Conservation (phyloP, 2,888 invertebrate species). For the Polydrusus cervinus region DNA sequence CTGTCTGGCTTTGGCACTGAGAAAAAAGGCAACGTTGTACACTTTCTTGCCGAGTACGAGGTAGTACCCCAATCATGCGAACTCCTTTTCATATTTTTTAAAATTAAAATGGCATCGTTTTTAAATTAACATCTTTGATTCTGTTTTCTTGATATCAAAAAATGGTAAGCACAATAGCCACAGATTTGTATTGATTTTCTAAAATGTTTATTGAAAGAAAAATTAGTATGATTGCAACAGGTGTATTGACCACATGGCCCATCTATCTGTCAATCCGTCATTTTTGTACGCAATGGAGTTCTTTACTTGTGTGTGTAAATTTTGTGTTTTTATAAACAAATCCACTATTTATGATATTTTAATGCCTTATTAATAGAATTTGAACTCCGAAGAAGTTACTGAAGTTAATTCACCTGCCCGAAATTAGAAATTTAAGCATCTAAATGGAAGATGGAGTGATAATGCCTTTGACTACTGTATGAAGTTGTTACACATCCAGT, state of each 20-base stretch:
- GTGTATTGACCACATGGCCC: constrained; percentile 27
- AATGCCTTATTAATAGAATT: constrained; percentile 15
- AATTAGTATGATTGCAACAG: constrained; percentile 17
- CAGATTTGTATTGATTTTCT: constrained; percentile 9
- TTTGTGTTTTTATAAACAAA: constrained; percentile 57
- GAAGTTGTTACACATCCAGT: constrained; percentile 62
- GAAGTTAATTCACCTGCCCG: not conserved
- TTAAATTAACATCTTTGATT: too few species aligned
- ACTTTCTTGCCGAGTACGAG: constrained; percentile 39
- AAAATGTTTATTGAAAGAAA: not conserved
- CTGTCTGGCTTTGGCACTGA: too few species aligned
- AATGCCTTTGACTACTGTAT: constrained; percentile 61
- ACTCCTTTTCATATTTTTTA: not conserved
- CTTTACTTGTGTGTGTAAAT: constrained; percentile 51
- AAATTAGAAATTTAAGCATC: not conserved
- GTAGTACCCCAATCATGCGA: constrained; percentile 13
- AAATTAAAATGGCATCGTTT: constrained; percentile 14
- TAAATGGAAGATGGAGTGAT: constrained; percentile 30
- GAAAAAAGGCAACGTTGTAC: constrained; percentile 51
- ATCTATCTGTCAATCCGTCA: constrained; percentile 42
- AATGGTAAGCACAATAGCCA: not conserved
- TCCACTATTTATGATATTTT: constrained; percentile 30
- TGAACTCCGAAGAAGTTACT: not conserved
- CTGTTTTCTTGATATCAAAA: too few species aligned
- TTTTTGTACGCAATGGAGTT: constrained; percentile 56